Percentiles rank a stretch among this genome's conserved stretches.
These are phyloP conservation scores for Etheostoma cragini DNA, from an alignment of 2,113 vertebrate genomes.

Conservation along the genomic window DNA sequence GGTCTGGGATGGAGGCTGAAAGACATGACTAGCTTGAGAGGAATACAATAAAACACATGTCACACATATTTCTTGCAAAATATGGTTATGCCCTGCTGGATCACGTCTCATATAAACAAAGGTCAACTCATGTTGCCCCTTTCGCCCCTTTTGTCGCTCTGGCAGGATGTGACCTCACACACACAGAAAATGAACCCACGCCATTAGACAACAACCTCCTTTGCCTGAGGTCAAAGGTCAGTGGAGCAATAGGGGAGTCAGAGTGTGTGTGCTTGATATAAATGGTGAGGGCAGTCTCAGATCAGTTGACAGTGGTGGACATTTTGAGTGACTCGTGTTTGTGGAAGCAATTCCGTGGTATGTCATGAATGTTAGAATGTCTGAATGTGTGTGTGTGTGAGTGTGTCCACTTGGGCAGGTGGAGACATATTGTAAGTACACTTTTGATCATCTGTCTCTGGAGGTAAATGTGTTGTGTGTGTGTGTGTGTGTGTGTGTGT, in stretches of 20 bases:
- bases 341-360: constrained; percentile 48
- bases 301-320: constrained; percentile 68
- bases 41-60: not conserved
- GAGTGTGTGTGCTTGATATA: constrained; percentile 62
- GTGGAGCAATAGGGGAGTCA: constrained; percentile 64
- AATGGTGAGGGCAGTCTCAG: constrained; percentile 57
- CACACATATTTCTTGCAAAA: constrained; percentile 20
- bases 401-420: constrained; percentile 22
- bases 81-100: not conserved
- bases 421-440: not conserved
- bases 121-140: constrained; percentile 52
- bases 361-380: constrained; percentile 57
- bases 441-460: constrained; percentile 45
- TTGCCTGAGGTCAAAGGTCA: constrained; percentile 67
- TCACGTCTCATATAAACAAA: constrained; percentile 26
- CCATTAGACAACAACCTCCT: constrained; percentile 62
- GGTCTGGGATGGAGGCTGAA: not conserved
- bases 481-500: constrained; percentile 4
- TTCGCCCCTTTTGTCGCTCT: constrained; percentile 40
- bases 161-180: constrained; percentile 78
- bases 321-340: constrained; percentile 60
- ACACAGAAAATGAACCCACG: constrained; percentile 65
- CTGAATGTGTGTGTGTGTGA: constrained; percentile 8
- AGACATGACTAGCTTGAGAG: not conserved
- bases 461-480: not conserved